Base-by-base conservation (phyloP, 2,113 vertebrate species). In the Polypterus bichir region DNA sequence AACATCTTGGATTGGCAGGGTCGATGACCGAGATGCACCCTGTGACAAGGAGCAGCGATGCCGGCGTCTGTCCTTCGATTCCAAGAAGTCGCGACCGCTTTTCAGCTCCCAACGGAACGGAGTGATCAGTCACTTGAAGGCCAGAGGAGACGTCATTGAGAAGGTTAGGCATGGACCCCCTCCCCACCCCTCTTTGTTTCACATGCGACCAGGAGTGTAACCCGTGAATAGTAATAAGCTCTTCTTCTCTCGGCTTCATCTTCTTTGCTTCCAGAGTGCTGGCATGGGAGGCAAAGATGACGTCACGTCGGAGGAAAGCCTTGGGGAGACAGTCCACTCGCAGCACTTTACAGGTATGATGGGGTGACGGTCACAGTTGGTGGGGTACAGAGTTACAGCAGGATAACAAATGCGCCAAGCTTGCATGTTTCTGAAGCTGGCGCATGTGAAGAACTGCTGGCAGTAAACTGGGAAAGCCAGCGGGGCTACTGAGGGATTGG, bases 1-100 rank as follows among this genome's bases (percentile, higher is more conserved):
- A 27, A 27, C 27, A 27, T 27, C 27, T 27, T 27, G 27, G 27
- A 27, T 27, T 27, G 27, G 27, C 64, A 97, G 94, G 76, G 93
- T 96, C 79, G 94, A 97, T 48, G 94, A 92, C 63, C 93, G 93
- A 74, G 93, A 95, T 2, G 62, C 67, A 6, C 72, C 81, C 0
- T 66, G 83, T 54, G 79, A 79, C 65, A 83, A 82, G 70, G 86
- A 85, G 59, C 56, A 88, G 62, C 87, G 92, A 6, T 87, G 90
- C 74, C 76, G 84, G 7, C 81, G 86, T 1, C 82, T 88, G n/a
- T 85, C 91, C 0, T 87, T 90, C 9, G 92, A 93, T 57, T 81
- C 86, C 54, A 95, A 97, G 79, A 84, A 75, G 44, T 81, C 88
- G 4, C 86, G 88, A 67, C 83, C 91, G 0, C 45, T 77, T 47